phyloP scores from a whole-genome alignment of 2,113 vertebrate genomes.

The Ivindomyrus marchei region DNA sequence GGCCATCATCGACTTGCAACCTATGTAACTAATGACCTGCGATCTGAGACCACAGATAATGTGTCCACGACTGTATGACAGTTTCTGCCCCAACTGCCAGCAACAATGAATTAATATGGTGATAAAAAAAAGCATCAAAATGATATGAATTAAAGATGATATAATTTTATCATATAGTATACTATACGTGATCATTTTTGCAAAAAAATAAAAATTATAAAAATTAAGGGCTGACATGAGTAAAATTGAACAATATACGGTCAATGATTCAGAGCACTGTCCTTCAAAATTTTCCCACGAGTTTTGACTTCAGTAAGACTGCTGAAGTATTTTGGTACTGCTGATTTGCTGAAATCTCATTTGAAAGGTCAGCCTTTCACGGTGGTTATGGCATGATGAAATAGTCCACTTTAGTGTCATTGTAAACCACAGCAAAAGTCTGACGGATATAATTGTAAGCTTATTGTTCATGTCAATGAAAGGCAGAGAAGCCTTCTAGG shows the following conservation, averaged over 20 bases:
- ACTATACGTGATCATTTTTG: too few relatives aligned
- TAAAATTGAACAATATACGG: neutral
- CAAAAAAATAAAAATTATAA: too few relatives aligned
- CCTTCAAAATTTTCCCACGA: neutral
- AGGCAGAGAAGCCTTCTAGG: neutral
- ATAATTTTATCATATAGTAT: too few relatives aligned
- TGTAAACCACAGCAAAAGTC: neutral
- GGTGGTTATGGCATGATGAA: neutral
- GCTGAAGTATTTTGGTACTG: neutral
- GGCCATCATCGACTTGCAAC: too few relatives aligned
- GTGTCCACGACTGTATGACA: too few relatives aligned
- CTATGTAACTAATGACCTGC: too few relatives aligned
- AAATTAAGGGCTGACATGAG: neutral
- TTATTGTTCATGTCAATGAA: neutral
- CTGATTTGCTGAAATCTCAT: slow-evolving; percentile 1
- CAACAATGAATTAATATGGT: too few relatives aligned
- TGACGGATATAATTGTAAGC: neutral
- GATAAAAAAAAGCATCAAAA: too few relatives aligned
- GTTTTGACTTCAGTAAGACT: neutral
- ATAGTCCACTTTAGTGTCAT: neutral
- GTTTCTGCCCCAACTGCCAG: too few relatives aligned
- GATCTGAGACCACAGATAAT: too few relatives aligned
- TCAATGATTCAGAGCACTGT: neutral
- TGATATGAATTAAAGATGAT: too few relatives aligned
- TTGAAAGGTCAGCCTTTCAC: neutral